Evolutionary conservation across 2,113 vertebrate genomes (phyloP), one percentile per base, ranked within the genome.

Genomic region (Eretmochelys imbricata): DNA sequence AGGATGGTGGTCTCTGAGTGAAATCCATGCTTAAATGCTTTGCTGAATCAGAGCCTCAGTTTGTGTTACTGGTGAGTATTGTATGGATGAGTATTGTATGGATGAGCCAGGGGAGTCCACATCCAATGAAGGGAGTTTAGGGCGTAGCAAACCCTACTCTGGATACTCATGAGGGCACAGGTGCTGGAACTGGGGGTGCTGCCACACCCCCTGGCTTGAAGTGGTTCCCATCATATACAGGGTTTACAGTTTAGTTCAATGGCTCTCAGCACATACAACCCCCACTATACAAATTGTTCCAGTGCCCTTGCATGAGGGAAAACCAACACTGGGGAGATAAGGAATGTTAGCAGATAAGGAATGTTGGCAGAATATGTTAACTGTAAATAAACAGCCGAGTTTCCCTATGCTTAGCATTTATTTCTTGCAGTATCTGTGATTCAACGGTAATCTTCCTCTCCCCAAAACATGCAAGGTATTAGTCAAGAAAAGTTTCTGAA

Each of bases 381-480:
- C 42, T 93, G 5, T 24, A 51, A 75, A 27, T 72, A 80, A 91
- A 87, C 0, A 2, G 14, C 78, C 48, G 14, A 88, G n/a, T 14
- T 29, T 35, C 7, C 55, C 48, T 85, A 59, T 89, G 57, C 59
- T 89, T 12, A 9, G 38, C 29, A 22, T 55, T 8, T 75, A 8
- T 85, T 93, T 83, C 54, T 75, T 12, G 35, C 29, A 5, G 5
- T 12, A 29, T 27, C 46, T 49, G 10, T 87, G 82, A 90, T 14
- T 69, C 54, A 54, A n/a, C 14, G 81, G 3, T 53, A 8, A 55
- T 81, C 46, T 55, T 8, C 46, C 69, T 1, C 12, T 1, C 53
- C 1, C 8, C 6, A 10, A 14, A 5, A n/a, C 19, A n/a, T 7
- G 6, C 13, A n/a, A 46, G 25, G 35, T 2, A 3, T 3, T 50